A percentile compares a stretch with the other conserved stretches of the same genome.
Conservation (phyloP, 2,113 vertebrate genomes). For the Nibea albiflora region DNA sequence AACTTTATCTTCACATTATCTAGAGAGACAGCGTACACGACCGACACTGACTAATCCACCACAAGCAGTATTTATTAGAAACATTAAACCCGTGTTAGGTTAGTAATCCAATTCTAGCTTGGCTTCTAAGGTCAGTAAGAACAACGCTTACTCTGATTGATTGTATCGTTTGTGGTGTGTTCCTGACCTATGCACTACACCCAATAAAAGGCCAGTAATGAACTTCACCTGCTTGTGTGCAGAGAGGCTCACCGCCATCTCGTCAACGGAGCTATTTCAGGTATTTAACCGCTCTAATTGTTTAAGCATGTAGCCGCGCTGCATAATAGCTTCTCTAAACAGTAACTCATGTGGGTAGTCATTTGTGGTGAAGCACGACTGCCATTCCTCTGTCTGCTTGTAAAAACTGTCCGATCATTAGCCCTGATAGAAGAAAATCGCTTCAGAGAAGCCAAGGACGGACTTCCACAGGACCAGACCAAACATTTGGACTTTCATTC, state of each 20-base stretch:
- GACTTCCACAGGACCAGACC: background rate
- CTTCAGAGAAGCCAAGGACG: background rate
- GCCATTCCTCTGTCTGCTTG: slow-evolving; percentile 70
- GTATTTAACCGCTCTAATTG: slow-evolving; percentile 78
- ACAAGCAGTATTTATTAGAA: background rate
- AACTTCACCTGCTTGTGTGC: slow-evolving; percentile 58
- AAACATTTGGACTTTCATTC: background rate
- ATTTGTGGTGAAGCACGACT: slow-evolving; percentile 61
- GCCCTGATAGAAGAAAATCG: slow-evolving; percentile 39
- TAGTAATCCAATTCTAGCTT: too few species aligned
- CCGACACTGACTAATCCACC: background rate
- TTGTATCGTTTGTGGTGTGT: background rate
- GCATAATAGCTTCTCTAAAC: slow-evolving; percentile 72
- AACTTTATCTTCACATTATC: background rate
- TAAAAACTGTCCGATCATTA: slow-evolving; percentile 66
- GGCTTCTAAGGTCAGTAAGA: background rate
- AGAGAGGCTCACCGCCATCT: slow-evolving; percentile 26
- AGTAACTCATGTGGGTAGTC: slow-evolving; percentile 71
- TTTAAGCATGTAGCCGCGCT: slow-evolving; percentile 72
- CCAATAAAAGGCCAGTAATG: background rate
- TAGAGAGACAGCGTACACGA: background rate
- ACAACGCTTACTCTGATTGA: background rate
- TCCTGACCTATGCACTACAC: background rate
- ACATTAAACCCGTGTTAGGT: background rate
- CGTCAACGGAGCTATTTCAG: slow-evolving; percentile 66